Conservation (phyloP, 2,113 vertebrate genomes). For the Phyllostomus hastatus region DNA sequence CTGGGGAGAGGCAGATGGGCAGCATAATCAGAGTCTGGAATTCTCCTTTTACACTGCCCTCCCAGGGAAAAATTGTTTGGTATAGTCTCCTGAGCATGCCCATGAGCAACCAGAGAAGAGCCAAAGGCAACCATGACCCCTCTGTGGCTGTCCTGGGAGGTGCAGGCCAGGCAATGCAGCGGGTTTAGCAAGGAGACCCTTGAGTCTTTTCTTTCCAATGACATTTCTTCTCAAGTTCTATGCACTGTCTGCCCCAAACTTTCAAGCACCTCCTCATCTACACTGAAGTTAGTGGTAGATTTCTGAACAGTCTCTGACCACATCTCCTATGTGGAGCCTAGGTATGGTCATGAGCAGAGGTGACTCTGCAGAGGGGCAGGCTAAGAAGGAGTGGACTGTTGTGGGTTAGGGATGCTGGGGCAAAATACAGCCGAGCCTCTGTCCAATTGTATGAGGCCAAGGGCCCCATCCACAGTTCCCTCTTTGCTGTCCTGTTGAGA, state of each 20-base stretch:
- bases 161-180: too few species aligned
- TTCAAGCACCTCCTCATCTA: not conserved
- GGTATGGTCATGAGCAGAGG: too few species aligned
- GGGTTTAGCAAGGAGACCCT: fast-evolving
- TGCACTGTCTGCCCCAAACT: not conserved
- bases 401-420: not conserved
- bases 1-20: conserved; percentile 65
- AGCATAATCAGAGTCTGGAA: not conserved
- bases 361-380: too few species aligned
- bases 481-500: not conserved
- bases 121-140: fast-evolving
- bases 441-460: not conserved
- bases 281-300: too few species aligned
- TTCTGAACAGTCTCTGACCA: too few species aligned
- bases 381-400: too few species aligned
- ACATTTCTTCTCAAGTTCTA: not conserved
- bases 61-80: conserved; percentile 16
- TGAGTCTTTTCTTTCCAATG: not conserved
- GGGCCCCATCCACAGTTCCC: not conserved
- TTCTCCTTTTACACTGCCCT: conserved; percentile 72
- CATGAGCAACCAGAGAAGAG: fast-evolving
- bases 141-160: not conserved
- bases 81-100: not conserved
- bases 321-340: conserved; percentile 50
- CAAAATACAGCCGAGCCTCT: not conserved